Base-by-base conservation (phyloP, 37 sponge, comb jelly and placozoan genomes). In the Halichondria panicea region DNA sequence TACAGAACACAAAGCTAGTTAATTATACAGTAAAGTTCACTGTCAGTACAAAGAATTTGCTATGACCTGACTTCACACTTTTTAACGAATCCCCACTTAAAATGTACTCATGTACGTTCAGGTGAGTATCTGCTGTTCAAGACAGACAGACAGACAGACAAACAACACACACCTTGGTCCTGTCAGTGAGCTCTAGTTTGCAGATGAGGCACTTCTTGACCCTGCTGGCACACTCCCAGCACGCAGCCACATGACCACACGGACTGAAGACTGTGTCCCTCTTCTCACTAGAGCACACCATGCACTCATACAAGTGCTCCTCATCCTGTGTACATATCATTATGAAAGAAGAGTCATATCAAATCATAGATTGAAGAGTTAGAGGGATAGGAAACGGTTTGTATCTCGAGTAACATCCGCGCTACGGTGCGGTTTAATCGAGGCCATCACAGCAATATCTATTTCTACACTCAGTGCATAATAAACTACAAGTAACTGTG, bases 231-330 rank as follows among this genome's bases (percentile, higher is more conserved):
- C 99, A 98, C 24, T 60, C 60, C 36, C 53, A 58, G 68, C 99
- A 98, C 52, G 72, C 45, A 22, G 84, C 73, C 56, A 90, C 72
- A 70, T 98, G 99, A 42, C 91, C 93, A 75, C 99, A 98, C n/a
- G 99, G 99, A 18, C 63, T 52, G 55, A 97, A 89, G 34, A 89
- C 61, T 6, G 77, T 67, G 72, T 95, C 83, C 12, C 91, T 74
- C 55, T 74, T 69, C 3, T 65, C 57, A 52, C 67, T 86, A 41
- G 71, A 46, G 60, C 97, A 96, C 69, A 90, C 63, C 68, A 75
- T 61, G 79, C 93, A 89, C 25, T 87, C 81, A 11, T 71, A 75
- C 22, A 59, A 27, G 37, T 18, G 12, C 54, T 28, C 40, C 2
- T 72, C 82, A 27, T 65, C 43, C 68, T 63, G 61, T 59, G n/a